phyloP scores from a whole-genome alignment of 2,113 vertebrate genomes.

The Ceratotherium simum region DNA sequence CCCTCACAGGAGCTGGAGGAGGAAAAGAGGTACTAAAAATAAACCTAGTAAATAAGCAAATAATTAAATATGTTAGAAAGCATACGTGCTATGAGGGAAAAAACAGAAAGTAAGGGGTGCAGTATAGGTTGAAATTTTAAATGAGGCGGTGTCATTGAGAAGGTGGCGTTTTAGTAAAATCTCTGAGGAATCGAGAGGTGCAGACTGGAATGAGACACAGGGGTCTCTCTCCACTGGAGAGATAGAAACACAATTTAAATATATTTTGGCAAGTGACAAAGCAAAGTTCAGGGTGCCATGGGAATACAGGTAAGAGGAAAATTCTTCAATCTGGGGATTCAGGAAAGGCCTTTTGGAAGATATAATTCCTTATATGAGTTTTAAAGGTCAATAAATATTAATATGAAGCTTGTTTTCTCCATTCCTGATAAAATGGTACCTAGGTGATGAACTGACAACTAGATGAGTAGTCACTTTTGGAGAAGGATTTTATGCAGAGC shows the following conservation, averaged over 20 bases:
- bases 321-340: neutral
- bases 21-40: neutral
- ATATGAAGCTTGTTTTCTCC: neutral
- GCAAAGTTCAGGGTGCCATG: neutral
- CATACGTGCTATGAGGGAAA: neutral
- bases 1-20: neutral
- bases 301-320: neutral
- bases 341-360: neutral
- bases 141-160: neutral
- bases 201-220: neutral
- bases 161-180: neutral
- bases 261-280: neutral
- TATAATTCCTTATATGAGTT: neutral
- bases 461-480: neutral
- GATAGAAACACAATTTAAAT: neutral
- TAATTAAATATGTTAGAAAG: neutral
- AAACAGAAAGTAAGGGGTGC: neutral
- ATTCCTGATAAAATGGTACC: neutral
- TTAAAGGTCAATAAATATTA: neutral
- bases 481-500: neutral
- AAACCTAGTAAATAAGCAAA: neutral
- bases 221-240: neutral
- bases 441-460: neutral
- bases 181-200: neutral
- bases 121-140: neutral